phyloP scores from a whole-genome alignment of 2,113 vertebrate species.

The Strix aluco region DNA sequence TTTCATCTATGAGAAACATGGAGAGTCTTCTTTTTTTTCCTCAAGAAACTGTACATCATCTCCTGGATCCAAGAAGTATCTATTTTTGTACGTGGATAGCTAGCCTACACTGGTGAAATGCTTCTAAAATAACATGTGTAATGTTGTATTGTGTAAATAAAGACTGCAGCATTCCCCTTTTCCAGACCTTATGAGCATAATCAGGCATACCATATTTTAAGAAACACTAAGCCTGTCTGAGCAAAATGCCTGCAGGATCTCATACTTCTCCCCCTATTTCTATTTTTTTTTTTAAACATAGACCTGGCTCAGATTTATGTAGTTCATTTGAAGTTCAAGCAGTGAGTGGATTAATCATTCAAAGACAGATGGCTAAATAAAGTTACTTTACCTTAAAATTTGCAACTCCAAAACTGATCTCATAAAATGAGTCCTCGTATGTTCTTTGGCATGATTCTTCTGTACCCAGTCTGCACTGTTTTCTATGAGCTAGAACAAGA shows the following conservation, averaged over 20 bases:
- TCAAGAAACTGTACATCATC: neutral
- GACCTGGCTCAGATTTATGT: neutral
- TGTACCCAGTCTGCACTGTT: neutral
- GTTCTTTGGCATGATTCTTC: neutral
- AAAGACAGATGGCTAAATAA: neutral
- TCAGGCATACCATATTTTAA: conserved; percentile 1
- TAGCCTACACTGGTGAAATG: neutral
- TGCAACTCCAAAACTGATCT: neutral
- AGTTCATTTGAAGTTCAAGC: conserved; percentile 41
- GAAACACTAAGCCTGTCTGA: neutral
- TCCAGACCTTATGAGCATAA: neutral
- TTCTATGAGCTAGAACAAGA: neutral
- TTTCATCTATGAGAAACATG: neutral
- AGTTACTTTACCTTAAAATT: conserved; percentile 1
- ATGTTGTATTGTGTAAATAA: neutral
- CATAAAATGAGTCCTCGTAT: neutral
- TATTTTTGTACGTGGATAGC: neutral
- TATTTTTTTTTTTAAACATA: neutral
- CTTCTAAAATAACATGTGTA: neutral
- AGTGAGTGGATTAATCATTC: neutral
- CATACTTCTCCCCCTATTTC: neutral
- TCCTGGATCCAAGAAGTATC: neutral
- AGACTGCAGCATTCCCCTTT: neutral
- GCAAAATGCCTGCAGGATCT: conserved; percentile 19
- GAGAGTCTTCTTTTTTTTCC: neutral